Conservation (phyloP, 2,888 invertebrate species). For the Microdon myrmicae region DNA sequence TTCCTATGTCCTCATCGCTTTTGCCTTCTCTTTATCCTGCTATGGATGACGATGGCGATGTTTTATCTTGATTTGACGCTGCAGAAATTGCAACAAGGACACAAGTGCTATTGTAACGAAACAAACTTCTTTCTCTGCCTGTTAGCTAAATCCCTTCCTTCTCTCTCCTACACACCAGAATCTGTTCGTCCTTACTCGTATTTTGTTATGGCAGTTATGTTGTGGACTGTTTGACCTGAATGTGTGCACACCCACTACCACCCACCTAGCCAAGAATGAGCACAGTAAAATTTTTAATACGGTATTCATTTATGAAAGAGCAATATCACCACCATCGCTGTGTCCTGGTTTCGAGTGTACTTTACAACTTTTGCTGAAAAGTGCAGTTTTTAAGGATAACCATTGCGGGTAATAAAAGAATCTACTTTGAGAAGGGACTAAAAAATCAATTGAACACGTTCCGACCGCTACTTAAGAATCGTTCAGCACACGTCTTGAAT, state of each 20-base stretch:
- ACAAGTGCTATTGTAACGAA: conserved; percentile 40
- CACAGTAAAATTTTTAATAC: conserved; percentile 24
- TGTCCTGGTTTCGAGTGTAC: conserved; percentile 26
- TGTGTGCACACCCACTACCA: conserved; percentile 10
- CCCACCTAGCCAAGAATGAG: neutral
- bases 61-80: conserved; percentile 44
- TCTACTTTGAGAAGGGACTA: conserved; percentile 21
- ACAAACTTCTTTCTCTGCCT: conserved; percentile 30
- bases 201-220: too few relatives aligned
- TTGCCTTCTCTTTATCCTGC: neutral
- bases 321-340: conserved; percentile 20
- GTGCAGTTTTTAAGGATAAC: conserved; percentile 38
- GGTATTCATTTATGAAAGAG: conserved; percentile 41
- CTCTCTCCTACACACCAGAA: neutral
- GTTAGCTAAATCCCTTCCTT: neutral
- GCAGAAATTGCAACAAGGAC: conserved; percentile 32
- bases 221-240: conserved; percentile 26
- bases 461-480: conserved; percentile 27
- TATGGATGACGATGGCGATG: conserved; percentile 16
- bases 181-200: too few relatives aligned
- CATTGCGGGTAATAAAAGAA: conserved; percentile 2
- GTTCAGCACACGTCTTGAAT: conserved; percentile 27
- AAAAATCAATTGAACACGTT: conserved; percentile 52
- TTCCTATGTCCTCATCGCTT: conserved; percentile 16
- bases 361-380: conserved; percentile 48